These are phyloP conservation scores for Drosophila arizonae DNA, from an alignment of 1,140 invertebrate species.

Conservation along the genomic window DNA sequence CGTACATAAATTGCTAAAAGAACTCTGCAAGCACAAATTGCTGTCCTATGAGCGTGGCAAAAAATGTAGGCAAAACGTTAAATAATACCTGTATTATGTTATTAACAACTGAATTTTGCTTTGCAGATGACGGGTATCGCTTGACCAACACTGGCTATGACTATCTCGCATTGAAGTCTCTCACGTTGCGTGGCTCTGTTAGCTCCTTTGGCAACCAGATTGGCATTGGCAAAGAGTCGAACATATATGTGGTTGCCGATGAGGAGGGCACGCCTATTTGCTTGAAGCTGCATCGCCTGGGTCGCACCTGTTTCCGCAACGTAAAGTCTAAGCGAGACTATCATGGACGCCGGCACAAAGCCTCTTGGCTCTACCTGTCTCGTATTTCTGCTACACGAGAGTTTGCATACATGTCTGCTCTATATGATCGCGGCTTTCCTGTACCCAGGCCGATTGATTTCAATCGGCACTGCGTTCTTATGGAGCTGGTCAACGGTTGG, in stretches of 20 bases:
- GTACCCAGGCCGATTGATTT: conserved; percentile 97
- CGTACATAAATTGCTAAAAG: conserved; percentile 94
- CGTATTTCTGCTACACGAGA: conserved; percentile 98
- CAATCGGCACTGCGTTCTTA: conserved; percentile 98
- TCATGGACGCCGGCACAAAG: conserved; percentile 93
- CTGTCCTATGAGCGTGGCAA: conserved; percentile 96
- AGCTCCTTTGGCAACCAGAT: conserved; percentile 98
- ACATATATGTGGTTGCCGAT: conserved; percentile 94
- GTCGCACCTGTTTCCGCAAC: conserved; percentile 98
- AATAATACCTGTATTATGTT: not conserved
- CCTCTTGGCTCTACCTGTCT: conserved; percentile 99
- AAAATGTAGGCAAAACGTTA: conserved; percentile 88
- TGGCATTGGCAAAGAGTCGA: conserved; percentile 98
- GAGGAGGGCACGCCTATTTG: conserved; percentile 89
- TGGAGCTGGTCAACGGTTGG: conserved; percentile 94
- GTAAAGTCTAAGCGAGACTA: conserved; percentile 98
- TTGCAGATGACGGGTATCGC: conserved; percentile 96
- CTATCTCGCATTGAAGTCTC: conserved; percentile 95
- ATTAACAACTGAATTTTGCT: conserved; percentile 21
- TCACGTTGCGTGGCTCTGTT: conserved; percentile 91
- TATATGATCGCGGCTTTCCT: conserved; percentile 95
- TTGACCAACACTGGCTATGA: conserved; percentile 98
- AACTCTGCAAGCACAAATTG: conserved; percentile 95
- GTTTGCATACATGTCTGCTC: conserved; percentile 98
- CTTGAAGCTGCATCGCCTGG: conserved; percentile 97